These are phyloP conservation scores for Argyra leucocephala DNA, from an alignment of 2,888 invertebrate species.

Conservation along the genomic window DNA sequence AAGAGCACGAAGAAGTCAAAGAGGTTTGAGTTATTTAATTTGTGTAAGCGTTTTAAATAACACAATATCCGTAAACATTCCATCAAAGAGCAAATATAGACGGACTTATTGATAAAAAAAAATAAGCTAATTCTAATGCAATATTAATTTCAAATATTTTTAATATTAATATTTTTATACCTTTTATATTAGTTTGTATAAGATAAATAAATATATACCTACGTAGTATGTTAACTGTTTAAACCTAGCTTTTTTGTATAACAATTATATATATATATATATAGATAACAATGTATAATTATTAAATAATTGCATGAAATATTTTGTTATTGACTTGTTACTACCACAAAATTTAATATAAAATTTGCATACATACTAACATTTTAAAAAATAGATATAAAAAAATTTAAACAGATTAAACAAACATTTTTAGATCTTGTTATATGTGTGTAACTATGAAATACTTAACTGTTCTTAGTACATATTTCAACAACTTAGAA, in stretches of 20 bases:
- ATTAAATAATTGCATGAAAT: neutral
- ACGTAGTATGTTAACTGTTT: neutral
- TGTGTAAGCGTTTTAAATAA: slow-evolving; percentile 7
- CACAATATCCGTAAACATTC: slow-evolving; percentile 14
- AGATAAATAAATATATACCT: neutral
- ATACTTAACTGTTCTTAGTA: too few species aligned
- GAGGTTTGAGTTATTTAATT: slow-evolving; percentile 28
- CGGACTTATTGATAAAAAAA: slow-evolving; percentile 7
- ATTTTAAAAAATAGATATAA: neutral
- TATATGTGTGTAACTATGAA: too few species aligned
- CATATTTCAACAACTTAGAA: too few species aligned
- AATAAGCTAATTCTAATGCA: slow-evolving; percentile 20
- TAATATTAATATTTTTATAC: slow-evolving; percentile 18
- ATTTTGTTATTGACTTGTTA: neutral
- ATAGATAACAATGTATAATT: neutral
- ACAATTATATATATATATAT: neutral
- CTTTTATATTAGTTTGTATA: neutral
- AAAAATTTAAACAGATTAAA: too few species aligned
- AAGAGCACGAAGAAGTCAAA: slow-evolving; percentile 31
- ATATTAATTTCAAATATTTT: slow-evolving; percentile 14
- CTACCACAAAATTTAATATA: neutral
- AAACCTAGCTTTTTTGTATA: neutral
- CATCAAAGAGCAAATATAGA: slow-evolving; percentile 15
- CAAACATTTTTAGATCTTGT: too few species aligned
- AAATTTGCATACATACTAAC: neutral